Evolutionary conservation across 2,888 invertebrate genomes (phyloP), one percentile per base, ranked within the genome.

Genomic region (Catocala nupta): DNA sequence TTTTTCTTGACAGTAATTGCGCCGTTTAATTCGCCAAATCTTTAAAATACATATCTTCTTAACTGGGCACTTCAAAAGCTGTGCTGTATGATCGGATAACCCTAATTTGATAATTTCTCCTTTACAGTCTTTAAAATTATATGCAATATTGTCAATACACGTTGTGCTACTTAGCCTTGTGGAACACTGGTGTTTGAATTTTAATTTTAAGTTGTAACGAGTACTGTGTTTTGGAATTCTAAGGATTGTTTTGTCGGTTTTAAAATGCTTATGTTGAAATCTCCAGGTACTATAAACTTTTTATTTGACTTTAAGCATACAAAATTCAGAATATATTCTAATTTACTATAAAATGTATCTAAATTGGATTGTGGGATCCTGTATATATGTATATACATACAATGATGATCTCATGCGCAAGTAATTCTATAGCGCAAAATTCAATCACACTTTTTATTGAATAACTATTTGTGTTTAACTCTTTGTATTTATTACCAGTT

Each of bases 121-220:
- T 16, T 16, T 16, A 16, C 16, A 16, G 16, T 2, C 16, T 16
- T 16, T 16, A 16, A 16, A 16, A 16, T 48, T 53, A 33, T 48
- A 43, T 1, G 53, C 53, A 42, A 59, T 42, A 45, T 57, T 57
- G 12, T 57, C 57, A 2, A 57, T 9, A 9, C 57, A 57, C 3
- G 51, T 57, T 5, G 33, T 9, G 12, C 53, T 53, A 1, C 0
- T 12, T 5, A 47, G 11, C 3, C 59, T 45, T 10, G 59, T 53
- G 5, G 59, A n/a, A n/a, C n/a, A n/a, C n/a, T n/a, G 33, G n/a
- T 48, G 5, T 5, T 33, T 53, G 6, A 59, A 25, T 25, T 9
- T n/a, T 34, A 59, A 12, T n/a, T 13, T 53, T 7, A 53, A 10
- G 16, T 59, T 53, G 12, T 42, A 59, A 1, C 33, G 16, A 48